Percentiles rank a stretch among this genome's conserved stretches.
These are phyloP conservation scores for Apocheima hispidaria DNA, from an alignment of 2,888 invertebrate species.

Conservation along the genomic window DNA sequence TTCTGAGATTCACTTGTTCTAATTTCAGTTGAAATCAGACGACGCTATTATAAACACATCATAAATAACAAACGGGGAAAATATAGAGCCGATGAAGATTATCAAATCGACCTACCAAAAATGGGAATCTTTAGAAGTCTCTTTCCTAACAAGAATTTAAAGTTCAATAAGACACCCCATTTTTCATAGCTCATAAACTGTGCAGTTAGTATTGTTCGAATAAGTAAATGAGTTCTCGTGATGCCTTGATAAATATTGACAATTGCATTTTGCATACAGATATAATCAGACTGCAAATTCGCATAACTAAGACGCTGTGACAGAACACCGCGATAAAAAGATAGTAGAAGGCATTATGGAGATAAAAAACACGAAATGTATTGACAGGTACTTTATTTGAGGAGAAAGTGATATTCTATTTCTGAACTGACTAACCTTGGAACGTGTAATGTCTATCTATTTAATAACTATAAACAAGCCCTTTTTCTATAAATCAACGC, in stretches of 20 bases:
- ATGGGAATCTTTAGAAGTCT: no score
- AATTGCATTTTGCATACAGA: constrained; percentile 37
- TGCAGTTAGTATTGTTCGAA: constrained; percentile 27
- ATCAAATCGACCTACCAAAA: background rate
- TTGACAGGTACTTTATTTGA: constrained; percentile 52
- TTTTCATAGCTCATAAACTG: background rate
- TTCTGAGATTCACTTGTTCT: constrained; percentile 45
- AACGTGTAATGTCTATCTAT: constrained; percentile 22
- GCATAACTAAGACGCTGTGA: constrained; percentile 41
- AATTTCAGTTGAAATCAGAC: constrained; percentile 52
- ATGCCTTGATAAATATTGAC: constrained; percentile 28
- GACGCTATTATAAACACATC: constrained; percentile 58
- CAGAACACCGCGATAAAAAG: constrained; percentile 51
- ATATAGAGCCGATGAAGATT: constrained; percentile 15
- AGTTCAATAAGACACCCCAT: background rate
- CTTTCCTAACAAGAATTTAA: background rate
- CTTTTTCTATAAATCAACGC: no score
- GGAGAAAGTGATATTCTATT: constrained; percentile 55
- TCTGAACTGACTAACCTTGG: constrained; percentile 45
- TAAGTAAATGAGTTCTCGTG: constrained; percentile 31
- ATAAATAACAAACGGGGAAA: constrained; percentile 46
- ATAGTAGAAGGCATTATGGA: constrained; percentile 49
- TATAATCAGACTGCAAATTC: constrained; percentile 29
- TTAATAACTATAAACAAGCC: no score
- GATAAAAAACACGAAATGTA: constrained; percentile 51